phyloP scores from a whole-genome alignment of 2,113 vertebrate genomes.

The Sclerurus mexicanus region DNA sequence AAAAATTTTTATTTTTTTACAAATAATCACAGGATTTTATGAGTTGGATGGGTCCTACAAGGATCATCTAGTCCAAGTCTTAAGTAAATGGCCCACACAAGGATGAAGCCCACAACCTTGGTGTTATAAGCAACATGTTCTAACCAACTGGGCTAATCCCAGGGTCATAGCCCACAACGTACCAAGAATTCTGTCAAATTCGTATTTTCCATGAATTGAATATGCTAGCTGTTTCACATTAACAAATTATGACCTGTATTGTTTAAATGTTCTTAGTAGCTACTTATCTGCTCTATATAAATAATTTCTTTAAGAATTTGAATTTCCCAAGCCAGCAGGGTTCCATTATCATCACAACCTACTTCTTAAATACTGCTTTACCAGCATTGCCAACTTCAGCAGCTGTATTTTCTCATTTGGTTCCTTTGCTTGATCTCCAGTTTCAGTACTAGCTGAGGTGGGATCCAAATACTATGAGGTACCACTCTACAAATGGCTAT shows the following conservation, averaged over 20 bases:
- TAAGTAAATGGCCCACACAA: neutral
- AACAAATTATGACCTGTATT: neutral
- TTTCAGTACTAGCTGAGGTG: neutral
- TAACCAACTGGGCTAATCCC: neutral
- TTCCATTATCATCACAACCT: neutral
- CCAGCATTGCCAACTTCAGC: neutral
- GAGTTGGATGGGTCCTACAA: neutral
- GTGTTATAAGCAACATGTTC: neutral
- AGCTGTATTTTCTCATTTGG: neutral
- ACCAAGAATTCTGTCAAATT: neutral
- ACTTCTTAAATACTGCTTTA: neutral
- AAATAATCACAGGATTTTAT: neutral
- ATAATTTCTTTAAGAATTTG: neutral
- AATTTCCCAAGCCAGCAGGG: neutral
- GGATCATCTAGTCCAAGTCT: neutral
- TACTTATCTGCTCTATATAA: neutral
- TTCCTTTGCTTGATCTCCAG: neutral
- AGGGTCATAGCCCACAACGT: neutral
- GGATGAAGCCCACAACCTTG: neutral
- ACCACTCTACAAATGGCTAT: neutral
- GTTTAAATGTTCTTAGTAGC: neutral
- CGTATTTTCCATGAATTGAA: neutral
- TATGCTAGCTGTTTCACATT: neutral
- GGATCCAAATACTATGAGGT: neutral
- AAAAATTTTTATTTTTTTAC: neutral